A percentile compares a stretch with the other conserved stretches of the same genome.
Evolutionary conservation across 1,140 invertebrate genomes (phyloP).

Genomic region (Drosophila asahinai): DNA sequence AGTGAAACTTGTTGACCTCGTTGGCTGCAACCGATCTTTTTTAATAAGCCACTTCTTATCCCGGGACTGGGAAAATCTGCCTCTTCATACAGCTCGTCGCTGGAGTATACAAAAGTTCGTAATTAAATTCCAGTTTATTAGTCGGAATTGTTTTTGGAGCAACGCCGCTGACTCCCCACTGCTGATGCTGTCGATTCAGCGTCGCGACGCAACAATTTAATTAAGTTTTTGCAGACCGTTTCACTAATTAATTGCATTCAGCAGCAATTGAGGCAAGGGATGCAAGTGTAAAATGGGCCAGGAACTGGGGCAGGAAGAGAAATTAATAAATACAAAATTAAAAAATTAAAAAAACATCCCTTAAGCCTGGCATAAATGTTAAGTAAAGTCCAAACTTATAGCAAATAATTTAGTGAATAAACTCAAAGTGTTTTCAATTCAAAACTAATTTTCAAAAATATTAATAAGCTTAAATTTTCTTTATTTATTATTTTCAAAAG

Average conservation of each 20-base stretch:
- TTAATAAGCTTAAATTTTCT: too few species aligned
- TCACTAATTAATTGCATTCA: slow-evolving; percentile 64
- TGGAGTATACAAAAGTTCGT: slow-evolving; percentile 63
- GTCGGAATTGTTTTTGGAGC: slow-evolving; percentile 56
- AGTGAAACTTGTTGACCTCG: slow-evolving; percentile 62
- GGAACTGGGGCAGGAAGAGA: neutral
- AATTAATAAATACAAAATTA: neutral
- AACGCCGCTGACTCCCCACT: neutral
- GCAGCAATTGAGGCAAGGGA: slow-evolving; percentile 31
- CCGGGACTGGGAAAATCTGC: neutral
- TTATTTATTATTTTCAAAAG: too few species aligned
- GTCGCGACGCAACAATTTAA: slow-evolving; percentile 54
- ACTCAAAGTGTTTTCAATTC: too few species aligned
- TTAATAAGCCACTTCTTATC: slow-evolving; percentile 52
- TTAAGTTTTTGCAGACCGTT: slow-evolving; percentile 55
- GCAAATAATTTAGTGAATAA: too few species aligned
- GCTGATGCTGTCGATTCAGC: slow-evolving; percentile 18
- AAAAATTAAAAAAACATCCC: too few species aligned
- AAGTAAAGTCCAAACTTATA: too few species aligned
- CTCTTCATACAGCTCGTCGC: slow-evolving; percentile 3
- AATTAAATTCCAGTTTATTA: slow-evolving; percentile 84
- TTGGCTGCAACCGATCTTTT: slow-evolving; percentile 35
- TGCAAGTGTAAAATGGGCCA: neutral
- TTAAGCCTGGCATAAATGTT: too few species aligned
- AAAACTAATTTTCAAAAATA: too few species aligned